Evolutionary conservation across 2,888 invertebrate species (phyloP).

Genomic region (Papilio demoleus): DNA sequence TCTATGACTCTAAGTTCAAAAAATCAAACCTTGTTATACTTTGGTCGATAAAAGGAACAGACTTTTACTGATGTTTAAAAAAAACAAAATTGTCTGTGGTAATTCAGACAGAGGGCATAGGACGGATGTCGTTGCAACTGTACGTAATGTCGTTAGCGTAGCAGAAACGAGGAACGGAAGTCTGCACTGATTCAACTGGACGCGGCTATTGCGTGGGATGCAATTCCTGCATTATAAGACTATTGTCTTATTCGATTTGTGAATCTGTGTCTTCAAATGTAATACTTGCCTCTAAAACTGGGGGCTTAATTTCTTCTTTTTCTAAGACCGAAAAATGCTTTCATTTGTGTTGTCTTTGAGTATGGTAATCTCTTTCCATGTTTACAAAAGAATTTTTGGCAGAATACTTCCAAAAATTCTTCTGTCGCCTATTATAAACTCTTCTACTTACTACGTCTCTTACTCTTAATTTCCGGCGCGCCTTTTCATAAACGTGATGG

Average conservation of each 20-base stretch:
- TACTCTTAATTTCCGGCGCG: too few species aligned
- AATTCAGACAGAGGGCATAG: constrained; percentile 1
- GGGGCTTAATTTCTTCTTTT: background rate
- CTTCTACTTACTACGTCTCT: too few species aligned
- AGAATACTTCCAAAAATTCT: too few species aligned
- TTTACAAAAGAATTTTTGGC: too few species aligned
- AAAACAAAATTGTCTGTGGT: background rate
- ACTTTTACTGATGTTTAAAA: background rate
- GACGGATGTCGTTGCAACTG: constrained; percentile 24
- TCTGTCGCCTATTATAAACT: too few species aligned
- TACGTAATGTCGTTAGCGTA: constrained; percentile 28
- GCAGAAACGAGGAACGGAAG: constrained; percentile 18
- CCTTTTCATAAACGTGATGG: too few species aligned
- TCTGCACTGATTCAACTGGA: constrained; percentile 29
- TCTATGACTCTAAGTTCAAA: background rate
- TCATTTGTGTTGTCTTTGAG: background rate
- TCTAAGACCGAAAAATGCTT: background rate
- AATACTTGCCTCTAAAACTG: background rate
- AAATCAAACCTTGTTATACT: background rate
- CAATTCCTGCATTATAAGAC: background rate
- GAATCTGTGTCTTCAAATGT: background rate
- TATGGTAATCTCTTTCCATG: too few species aligned
- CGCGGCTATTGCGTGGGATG: constrained; percentile 25
- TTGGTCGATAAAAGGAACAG: background rate
- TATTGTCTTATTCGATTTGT: constrained; percentile 1